Percentiles rank a stretch among this genome's conserved stretches.
phyloP scores from a whole-genome alignment of 2,888 invertebrate genomes.

The Anaspis maculata region DNA sequence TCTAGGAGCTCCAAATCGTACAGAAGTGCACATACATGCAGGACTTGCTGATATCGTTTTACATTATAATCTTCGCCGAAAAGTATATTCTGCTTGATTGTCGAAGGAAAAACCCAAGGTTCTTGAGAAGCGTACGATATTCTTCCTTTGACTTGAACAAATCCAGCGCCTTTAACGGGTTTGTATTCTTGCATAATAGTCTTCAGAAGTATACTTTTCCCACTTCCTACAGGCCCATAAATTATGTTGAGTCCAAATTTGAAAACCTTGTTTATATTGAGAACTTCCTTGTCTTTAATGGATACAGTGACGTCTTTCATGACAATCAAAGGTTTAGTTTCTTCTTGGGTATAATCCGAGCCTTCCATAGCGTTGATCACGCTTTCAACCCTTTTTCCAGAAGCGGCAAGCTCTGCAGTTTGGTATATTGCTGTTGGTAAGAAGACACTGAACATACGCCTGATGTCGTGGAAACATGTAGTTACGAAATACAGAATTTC shows the following conservation, averaged over 20 bases:
- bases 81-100: too few relatives aligned
- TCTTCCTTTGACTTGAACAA: slow-evolving; percentile 43
- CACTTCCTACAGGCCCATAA: slow-evolving; percentile 55
- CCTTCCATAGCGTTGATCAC: slow-evolving; percentile 44
- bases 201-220: slow-evolving; percentile 44
- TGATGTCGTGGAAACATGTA: slow-evolving; percentile 7
- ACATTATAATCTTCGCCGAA: slow-evolving; percentile 50
- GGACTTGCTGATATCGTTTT: slow-evolving; percentile 47
- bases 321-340: slow-evolving; percentile 17
- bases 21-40: slow-evolving; percentile 51
- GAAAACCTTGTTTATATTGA: slow-evolving; percentile 41
- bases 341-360: slow-evolving; percentile 7
- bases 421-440: slow-evolving; percentile 9
- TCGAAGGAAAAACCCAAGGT: too few relatives aligned
- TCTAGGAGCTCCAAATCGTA: slow-evolving; percentile 63
- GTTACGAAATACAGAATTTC: slow-evolving; percentile 10
- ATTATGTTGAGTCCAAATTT: slow-evolving; percentile 44
- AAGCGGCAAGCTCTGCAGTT: slow-evolving; percentile 10
- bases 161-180: slow-evolving; percentile 29
- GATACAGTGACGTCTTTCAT: slow-evolving; percentile 22
- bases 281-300: slow-evolving; percentile 28
- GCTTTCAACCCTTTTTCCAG: slow-evolving; percentile 35
- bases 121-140: slow-evolving; percentile 49
- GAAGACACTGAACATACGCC: slow-evolving; percentile 2
- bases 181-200: slow-evolving; percentile 32